phyloP scores from a whole-genome alignment of 2,113 vertebrate genomes.

The Egretta garzetta region DNA sequence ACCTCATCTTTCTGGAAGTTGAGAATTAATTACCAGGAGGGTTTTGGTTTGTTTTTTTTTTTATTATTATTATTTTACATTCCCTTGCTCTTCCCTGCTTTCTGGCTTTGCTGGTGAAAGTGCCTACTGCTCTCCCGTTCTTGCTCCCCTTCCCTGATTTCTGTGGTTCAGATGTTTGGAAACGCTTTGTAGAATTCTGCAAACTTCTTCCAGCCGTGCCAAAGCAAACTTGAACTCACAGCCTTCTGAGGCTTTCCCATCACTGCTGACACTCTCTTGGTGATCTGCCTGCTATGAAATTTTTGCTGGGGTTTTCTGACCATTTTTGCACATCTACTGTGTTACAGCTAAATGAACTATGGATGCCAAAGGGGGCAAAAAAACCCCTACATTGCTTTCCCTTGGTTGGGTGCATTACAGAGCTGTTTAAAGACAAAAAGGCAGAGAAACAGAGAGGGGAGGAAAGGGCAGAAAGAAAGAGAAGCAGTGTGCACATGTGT shows the following conservation, averaged over 20 bases:
- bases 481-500: neutral
- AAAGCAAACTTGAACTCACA: slow-evolving; percentile 63
- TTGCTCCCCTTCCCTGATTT: neutral
- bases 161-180: slow-evolving; percentile 30
- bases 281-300: slow-evolving; percentile 23
- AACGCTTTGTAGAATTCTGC: slow-evolving; percentile 11
- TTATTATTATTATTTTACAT: neutral
- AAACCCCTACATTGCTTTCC: neutral
- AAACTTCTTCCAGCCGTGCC: slow-evolving; percentile 20
- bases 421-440: neutral
- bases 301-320: slow-evolving; percentile 48
- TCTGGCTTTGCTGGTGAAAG: neutral
- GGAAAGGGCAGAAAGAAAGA: neutral
- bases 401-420: neutral
- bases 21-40: neutral
- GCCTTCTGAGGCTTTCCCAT: slow-evolving; percentile 56
- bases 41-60: neutral
- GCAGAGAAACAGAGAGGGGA: neutral
- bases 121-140: neutral
- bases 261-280: slow-evolving; percentile 29
- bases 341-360: slow-evolving; percentile 6
- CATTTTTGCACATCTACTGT: slow-evolving; percentile 40
- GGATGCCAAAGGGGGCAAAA: neutral
- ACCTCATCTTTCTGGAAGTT: neutral
- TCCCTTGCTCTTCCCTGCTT: neutral